Evolutionary conservation across 30 jellyfish, hydroid and myxozoan genomes (phyloP).

Genomic region (Mastigias papua): DNA sequence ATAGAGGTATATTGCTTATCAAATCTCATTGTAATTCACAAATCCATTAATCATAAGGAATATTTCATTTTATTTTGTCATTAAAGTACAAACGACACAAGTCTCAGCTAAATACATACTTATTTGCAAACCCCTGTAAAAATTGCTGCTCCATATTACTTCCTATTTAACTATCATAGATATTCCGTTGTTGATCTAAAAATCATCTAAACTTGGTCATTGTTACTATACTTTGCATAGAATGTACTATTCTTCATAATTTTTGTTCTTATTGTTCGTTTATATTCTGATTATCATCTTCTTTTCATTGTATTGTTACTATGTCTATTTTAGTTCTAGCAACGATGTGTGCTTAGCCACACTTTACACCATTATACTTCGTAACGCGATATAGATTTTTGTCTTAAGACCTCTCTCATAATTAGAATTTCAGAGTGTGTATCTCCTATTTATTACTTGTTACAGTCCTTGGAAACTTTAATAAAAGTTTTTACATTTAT

Average conservation of each 20-base stretch:
- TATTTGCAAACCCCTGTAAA: not conserved
- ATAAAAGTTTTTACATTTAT: too few species aligned
- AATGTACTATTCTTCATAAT: not conserved
- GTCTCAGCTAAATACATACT: not conserved
- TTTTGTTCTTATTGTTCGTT: not conserved
- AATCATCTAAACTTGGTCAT: too few species aligned
- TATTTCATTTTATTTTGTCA: not conserved
- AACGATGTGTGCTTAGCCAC: not conserved
- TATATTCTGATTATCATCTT: not conserved
- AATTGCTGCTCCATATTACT: not conserved
- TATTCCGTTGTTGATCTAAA: not conserved
- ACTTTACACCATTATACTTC: not conserved
- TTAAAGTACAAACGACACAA: not conserved
- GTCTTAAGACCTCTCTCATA: not conserved
- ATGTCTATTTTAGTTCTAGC: not conserved
- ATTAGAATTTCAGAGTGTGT: not conserved
- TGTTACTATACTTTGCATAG: not conserved
- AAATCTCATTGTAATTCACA: not conserved
- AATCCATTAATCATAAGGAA: not conserved
- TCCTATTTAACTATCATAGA: not conserved
- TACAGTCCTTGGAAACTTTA: not conserved
- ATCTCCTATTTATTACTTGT: not conserved
- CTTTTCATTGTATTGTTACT: not conserved
- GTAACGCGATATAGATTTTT: not conserved
- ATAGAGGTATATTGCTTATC: constrained; percentile 55